phyloP scores from a whole-genome alignment of 2,888 invertebrate species.

The Crocallis elinguaria region DNA sequence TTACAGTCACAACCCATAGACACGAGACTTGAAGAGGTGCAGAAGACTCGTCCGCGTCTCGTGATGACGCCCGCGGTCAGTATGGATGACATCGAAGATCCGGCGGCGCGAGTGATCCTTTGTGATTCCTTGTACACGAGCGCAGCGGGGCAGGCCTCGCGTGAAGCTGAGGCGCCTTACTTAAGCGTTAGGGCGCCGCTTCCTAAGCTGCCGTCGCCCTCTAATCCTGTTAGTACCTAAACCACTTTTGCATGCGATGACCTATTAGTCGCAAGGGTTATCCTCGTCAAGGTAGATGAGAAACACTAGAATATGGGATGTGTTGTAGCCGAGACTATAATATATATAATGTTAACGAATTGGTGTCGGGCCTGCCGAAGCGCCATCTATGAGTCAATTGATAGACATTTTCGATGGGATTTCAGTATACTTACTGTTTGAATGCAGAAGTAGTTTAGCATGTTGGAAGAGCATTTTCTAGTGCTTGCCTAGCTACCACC shows the following conservation, averaged over 20 bases:
- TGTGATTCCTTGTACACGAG: slow-evolving; percentile 38
- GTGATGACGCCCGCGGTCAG: slow-evolving; percentile 54
- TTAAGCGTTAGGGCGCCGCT: slow-evolving; percentile 25
- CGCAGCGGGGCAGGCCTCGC: slow-evolving; percentile 11
- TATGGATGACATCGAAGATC: slow-evolving; percentile 50
- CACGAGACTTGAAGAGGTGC: not conserved
- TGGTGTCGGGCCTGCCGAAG: no score
- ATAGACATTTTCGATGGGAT: no score
- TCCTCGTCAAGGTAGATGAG: no score
- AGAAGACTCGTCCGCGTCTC: slow-evolving; percentile 46
- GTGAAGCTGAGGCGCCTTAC: slow-evolving; percentile 6
- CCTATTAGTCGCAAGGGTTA: no score
- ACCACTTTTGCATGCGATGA: not conserved
- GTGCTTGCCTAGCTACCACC: no score
- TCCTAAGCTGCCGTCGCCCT: slow-evolving; percentile 7
- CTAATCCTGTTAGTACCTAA: slow-evolving; percentile 23
- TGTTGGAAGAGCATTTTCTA: no score
- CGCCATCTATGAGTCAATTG: no score
- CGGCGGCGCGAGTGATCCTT: slow-evolving; percentile 30
- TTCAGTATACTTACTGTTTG: no score
- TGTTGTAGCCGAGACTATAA: no score
- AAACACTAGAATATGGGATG: no score
- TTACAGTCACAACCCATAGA: slow-evolving; percentile 21
- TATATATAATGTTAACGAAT: no score
- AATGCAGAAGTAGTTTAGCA: no score